Percentiles rank a stretch among this genome's conserved stretches.
These are phyloP conservation scores for Oncopeltus fasciatus DNA, from an alignment of 1,140 invertebrate species.

Conservation along the genomic window DNA sequence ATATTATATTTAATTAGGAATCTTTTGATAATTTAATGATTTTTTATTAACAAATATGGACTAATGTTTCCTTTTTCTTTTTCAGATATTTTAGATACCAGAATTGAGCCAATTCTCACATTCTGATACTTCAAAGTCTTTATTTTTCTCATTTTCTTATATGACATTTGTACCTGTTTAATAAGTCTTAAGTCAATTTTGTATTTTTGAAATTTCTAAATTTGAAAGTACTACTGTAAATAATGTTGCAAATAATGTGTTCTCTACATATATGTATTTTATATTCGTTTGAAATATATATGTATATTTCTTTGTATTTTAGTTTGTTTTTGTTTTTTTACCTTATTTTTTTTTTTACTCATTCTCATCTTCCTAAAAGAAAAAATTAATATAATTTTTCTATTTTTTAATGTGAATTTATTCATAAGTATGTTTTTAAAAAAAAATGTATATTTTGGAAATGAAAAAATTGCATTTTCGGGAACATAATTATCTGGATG, in stretches of 20 bases:
- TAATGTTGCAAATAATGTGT: background rate
- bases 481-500: too few relatives aligned
- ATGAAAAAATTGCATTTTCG: too few relatives aligned
- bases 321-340: background rate
- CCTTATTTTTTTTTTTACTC: background rate
- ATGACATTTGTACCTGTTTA: conserved; percentile 15
- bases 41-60: background rate
- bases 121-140: conserved; percentile 44
- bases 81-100: conserved; percentile 71
- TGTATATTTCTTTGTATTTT: background rate
- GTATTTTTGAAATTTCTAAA: conserved; percentile 2
- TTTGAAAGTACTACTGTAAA: background rate
- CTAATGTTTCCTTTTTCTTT: conserved; percentile 26
- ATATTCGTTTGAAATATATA: conserved; percentile 1
- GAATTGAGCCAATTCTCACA: conserved; percentile 73
- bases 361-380: too few relatives aligned
- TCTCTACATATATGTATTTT: background rate
- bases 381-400: too few relatives aligned
- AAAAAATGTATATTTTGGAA: too few relatives aligned
- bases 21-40: background rate
- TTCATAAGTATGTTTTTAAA: too few relatives aligned
- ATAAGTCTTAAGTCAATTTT: conserved; percentile 13
- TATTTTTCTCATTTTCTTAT: background rate
- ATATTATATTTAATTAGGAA: background rate
- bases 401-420: too few relatives aligned